These are phyloP conservation scores for Timandra comae DNA, from an alignment of 2,888 invertebrate genomes.

Conservation along the genomic window DNA sequence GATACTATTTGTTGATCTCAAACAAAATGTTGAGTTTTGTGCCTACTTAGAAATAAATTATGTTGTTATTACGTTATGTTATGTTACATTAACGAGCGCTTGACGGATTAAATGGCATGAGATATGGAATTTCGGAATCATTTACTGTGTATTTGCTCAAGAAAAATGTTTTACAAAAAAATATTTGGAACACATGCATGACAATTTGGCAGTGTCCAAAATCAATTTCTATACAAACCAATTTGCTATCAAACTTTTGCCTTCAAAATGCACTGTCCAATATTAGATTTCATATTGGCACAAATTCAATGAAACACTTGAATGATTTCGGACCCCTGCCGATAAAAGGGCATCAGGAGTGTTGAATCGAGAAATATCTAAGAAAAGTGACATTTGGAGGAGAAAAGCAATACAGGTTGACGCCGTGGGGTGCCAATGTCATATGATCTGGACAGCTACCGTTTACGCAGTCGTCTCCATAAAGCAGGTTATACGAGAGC, in stretches of 20 bases:
- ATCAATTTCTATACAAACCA: no score
- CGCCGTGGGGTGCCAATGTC: slow-evolving; percentile 58
- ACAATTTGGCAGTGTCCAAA: no score
- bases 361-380: slow-evolving; percentile 21
- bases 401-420: slow-evolving; percentile 29
- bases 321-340: slow-evolving; percentile 26
- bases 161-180: no score
- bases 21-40: slow-evolving; percentile 19
- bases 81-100: no score
- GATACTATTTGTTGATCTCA: slow-evolving; percentile 56
- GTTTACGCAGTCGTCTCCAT: slow-evolving; percentile 48
- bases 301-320: slow-evolving; percentile 19
- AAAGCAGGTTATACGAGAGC: slow-evolving; percentile 32
- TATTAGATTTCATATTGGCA: slow-evolving; percentile 23
- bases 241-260: no score
- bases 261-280: slow-evolving; percentile 1
- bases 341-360: slow-evolving; percentile 23
- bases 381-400: slow-evolving; percentile 30
- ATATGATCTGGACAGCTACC: slow-evolving; percentile 59
- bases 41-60: slow-evolving; percentile 1
- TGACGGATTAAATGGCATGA: no score
- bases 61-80: neutral
- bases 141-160: no score
- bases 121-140: no score
- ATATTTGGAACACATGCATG: no score